phyloP scores from a whole-genome alignment of 2,797 vertebrate species.

The Micromesistius poutassou region DNA sequence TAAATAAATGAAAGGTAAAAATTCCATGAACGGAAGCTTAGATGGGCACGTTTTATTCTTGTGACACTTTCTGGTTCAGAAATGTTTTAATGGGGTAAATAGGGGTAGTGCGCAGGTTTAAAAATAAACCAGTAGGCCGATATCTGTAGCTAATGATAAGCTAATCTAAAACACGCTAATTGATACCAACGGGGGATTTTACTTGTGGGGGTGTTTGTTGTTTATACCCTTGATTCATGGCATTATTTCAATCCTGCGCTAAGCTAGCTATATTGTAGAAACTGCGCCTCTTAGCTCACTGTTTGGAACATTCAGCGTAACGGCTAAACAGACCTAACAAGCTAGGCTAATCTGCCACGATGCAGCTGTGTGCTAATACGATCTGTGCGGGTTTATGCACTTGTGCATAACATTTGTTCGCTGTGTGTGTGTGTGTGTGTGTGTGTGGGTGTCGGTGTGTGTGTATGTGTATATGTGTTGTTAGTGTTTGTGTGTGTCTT shows the following conservation, averaged over 20 bases:
- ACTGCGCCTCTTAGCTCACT: not conserved
- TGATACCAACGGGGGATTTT: too few species aligned
- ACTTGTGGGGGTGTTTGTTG: too few species aligned
- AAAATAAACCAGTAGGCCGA: not conserved
- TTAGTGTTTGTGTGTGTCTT: too few species aligned
- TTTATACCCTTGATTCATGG: too few species aligned
- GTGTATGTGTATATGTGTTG: too few species aligned
- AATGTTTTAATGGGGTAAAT: too few species aligned
- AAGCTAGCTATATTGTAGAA: not conserved
- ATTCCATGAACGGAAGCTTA: too few species aligned
- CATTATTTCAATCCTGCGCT: not conserved
- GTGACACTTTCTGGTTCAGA: too few species aligned
- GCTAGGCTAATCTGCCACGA: not conserved
- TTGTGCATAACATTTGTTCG: not conserved
- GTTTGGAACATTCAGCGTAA: not conserved
- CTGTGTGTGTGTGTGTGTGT: not conserved
- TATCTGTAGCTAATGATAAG: not conserved
- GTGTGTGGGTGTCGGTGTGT: not conserved
- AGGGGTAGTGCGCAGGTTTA: too few species aligned
- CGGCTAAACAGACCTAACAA: not conserved
- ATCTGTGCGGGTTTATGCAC: not conserved
- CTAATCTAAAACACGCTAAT: not conserved
- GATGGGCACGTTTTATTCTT: too few species aligned
- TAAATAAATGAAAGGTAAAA: too few species aligned
- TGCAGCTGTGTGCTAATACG: not conserved